These are phyloP conservation scores for Trachymyrmex septentrionalis DNA, from an alignment of 1,140 invertebrate genomes.

Conservation along the genomic window DNA sequence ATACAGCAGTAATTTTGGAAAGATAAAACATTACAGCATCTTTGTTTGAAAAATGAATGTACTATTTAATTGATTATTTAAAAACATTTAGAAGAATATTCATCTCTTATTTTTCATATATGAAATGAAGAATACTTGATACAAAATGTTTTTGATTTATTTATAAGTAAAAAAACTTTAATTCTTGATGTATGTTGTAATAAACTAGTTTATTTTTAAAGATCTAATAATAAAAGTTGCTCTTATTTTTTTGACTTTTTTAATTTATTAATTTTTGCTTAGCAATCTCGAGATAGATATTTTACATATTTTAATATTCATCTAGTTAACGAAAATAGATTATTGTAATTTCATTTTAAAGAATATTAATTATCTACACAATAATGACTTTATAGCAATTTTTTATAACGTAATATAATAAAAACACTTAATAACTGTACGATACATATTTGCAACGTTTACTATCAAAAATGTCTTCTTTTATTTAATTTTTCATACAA, in stretches of 20 bases:
- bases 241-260: too few relatives aligned
- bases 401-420: background rate
- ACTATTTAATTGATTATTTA: background rate
- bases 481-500: background rate
- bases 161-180: too few relatives aligned
- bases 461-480: background rate
- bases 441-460: background rate
- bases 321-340: background rate
- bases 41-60: slow-evolving; percentile 8
- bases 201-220: too few relatives aligned
- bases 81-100: background rate
- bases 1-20: slow-evolving; percentile 12
- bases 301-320: too few relatives aligned
- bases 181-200: too few relatives aligned
- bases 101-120: too few relatives aligned
- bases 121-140: too few relatives aligned
- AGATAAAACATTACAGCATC: background rate
- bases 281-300: too few relatives aligned
- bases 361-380: background rate
- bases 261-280: too few relatives aligned
- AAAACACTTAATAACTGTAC: background rate
- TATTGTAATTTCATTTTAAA: background rate
- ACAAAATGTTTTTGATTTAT: too few relatives aligned
- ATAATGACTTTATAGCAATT: background rate
- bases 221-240: too few relatives aligned